These are phyloP conservation scores for Bugula neritina DNA, from an alignment of 2,888 invertebrate genomes.

Conservation along the genomic window DNA sequence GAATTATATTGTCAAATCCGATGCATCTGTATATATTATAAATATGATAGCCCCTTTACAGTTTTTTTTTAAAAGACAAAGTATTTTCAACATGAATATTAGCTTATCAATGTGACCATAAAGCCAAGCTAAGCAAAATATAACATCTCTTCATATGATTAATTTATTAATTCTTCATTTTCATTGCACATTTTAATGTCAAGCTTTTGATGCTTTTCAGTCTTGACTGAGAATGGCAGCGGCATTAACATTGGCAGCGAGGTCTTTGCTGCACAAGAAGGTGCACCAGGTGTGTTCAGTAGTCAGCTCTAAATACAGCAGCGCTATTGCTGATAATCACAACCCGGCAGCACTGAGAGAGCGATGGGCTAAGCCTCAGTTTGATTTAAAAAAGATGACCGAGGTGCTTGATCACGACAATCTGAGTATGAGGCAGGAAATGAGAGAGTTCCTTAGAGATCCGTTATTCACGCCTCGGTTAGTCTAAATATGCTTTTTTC, in stretches of 20 bases:
- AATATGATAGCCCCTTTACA: no score
- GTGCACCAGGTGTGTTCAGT: background rate
- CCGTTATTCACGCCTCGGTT: slow-evolving; percentile 23
- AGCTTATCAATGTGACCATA: no score
- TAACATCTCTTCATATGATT: no score
- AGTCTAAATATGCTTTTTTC: no score
- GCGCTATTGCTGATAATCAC: slow-evolving; percentile 14
- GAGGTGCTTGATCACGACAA: slow-evolving; percentile 36
- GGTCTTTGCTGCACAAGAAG: background rate
- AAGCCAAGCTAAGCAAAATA: no score
- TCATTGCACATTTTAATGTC: no score
- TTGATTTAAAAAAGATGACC: slow-evolving; percentile 32
- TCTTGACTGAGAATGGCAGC: slow-evolving; percentile 1
- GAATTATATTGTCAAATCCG: no score
- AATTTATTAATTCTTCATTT: no score
- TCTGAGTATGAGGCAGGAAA: slow-evolving; percentile 34
- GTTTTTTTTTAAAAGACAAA: no score
- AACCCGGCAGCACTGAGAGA: slow-evolving; percentile 27
- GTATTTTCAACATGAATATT: no score
- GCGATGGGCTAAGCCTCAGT: slow-evolving; percentile 29
- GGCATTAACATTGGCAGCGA: background rate
- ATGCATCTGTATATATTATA: no score
- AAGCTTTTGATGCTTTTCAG: no score
- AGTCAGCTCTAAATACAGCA: background rate
- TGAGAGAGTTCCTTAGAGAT: slow-evolving; percentile 32